Base-by-base conservation (phyloP, 2,888 invertebrate species). In the Acleris holmiana region DNA sequence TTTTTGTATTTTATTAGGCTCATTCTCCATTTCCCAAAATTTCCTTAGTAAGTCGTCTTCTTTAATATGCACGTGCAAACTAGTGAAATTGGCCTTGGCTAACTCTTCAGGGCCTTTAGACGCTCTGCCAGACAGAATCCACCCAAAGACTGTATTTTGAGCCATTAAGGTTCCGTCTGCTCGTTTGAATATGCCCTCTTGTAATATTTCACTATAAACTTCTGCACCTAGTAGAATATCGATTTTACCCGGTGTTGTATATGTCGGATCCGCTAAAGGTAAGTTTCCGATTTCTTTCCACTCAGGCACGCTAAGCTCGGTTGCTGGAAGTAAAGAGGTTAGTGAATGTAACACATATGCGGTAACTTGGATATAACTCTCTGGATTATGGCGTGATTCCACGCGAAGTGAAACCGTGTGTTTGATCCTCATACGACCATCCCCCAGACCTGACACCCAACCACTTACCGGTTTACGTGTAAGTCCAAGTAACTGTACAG, bases 21-120 rank as follows among this genome's bases (percentile, higher is more conserved):
- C 67, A 18, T 35, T 49, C 44, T 68, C 68, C 15, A 68, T 50
- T 47, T 66, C 66, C 68, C 66, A 68, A 56, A 68, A 68, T 25
- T 48, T 49, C 40, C 2, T 40, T 4, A 40, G 4, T 40, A 40
- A 40, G 1, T 40, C 40, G 10, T 40, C 40, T 13, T 40, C 40
- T 40, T 13, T 40, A 13, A 40, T 4, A 4, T 40, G 40, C 10
- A 40, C 40, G 10, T 40, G 40, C 4, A 40, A 13, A 15, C 40
- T 40, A 15, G 15, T 13, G 3, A 40, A 4, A 13, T 40, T 40
- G 15, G 7, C 2, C 4, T 40, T 40, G 7, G 10, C 13, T 15
- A 40, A 10, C 13, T 13, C 40, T 15, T 2, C 40, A 13, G 13
- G 7, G 15, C 3, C 40, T 15, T 15, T 4, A 1, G 40, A 40